These are phyloP conservation scores for Scelioninae gen. 1 DNA, from an alignment of 2,888 invertebrate species.

Conservation along the genomic window DNA sequence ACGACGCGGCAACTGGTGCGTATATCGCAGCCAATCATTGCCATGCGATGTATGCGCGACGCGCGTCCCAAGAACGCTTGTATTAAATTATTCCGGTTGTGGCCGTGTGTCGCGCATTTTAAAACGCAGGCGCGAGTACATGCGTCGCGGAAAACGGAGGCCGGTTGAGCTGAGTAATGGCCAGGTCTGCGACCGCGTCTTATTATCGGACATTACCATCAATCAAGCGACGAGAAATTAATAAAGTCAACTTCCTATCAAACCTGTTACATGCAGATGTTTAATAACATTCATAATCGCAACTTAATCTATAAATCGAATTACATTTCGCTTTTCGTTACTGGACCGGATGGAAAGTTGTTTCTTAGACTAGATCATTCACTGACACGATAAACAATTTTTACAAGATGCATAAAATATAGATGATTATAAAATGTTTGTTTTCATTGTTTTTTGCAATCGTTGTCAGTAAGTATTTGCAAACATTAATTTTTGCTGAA, in stretches of 20 bases:
- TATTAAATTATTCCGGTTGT: conserved; percentile 77
- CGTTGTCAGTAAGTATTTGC: too few species aligned
- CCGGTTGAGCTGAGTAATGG: conserved; percentile 76
- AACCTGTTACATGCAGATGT: conserved; percentile 55
- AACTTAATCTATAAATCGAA: conserved; percentile 39
- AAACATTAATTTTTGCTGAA: too few species aligned
- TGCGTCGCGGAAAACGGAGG: conserved; percentile 67
- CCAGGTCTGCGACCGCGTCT: conserved; percentile 72
- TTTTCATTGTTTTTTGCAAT: too few species aligned
- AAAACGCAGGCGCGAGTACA: conserved; percentile 67
- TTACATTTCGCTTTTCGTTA: conserved; percentile 39
- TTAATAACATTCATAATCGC: conserved; percentile 52
- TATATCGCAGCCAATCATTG: conserved; percentile 75
- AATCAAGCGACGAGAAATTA: conserved; percentile 75
- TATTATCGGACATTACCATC: conserved; percentile 77
- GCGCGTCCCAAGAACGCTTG: conserved; percentile 71
- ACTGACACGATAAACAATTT: too few species aligned
- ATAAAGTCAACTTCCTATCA: conserved; percentile 73
- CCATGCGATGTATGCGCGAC: conserved; percentile 61
- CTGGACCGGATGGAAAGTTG: conserved; percentile 38
- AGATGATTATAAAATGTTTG: too few species aligned
- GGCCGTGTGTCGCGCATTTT: conserved; percentile 66
- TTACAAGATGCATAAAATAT: too few species aligned
- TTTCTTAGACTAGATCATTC: conserved; percentile 6
- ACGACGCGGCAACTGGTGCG: conserved; percentile 72